Percentiles rank a stretch among this genome's conserved stretches.
Conservation (phyloP, 23 tunicate species). For the Phallusia fumigata region DNA sequence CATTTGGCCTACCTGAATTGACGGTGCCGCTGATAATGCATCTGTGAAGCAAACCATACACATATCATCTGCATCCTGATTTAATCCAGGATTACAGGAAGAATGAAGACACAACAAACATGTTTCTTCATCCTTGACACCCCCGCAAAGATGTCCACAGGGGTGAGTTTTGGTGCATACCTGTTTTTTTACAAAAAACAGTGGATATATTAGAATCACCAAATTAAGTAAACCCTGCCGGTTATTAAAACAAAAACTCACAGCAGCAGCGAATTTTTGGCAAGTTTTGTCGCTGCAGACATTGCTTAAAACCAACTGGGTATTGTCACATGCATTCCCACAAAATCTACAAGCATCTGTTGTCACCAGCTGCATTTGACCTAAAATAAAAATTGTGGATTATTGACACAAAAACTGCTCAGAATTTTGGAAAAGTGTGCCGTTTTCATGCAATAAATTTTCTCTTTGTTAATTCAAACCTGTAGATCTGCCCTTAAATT, state of each 20-base stretch:
- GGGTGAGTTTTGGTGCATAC: constrained; percentile 48
- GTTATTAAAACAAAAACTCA: constrained; percentile 9
- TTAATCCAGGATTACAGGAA: constrained; percentile 39
- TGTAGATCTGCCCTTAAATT: constrained; percentile 50
- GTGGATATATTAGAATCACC: no score
- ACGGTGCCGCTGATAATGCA: constrained; percentile 65
- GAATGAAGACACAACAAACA: constrained; percentile 69
- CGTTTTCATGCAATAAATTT: not conserved
- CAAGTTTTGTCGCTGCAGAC: constrained; percentile 58
- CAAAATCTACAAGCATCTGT: constrained; percentile 64
- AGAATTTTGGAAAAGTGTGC: not conserved
- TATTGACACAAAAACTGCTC: not conserved
- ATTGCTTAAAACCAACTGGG: constrained; percentile 48
- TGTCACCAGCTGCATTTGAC: constrained; percentile 36
- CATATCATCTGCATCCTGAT: constrained; percentile 82
- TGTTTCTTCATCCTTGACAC: constrained; percentile 55
- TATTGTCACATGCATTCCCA: constrained; percentile 46
- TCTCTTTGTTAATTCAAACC: constrained; percentile 12
- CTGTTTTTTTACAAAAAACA: constrained; percentile 16
- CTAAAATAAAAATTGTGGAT: constrained; percentile 5
- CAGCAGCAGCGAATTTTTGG: constrained; percentile 35
- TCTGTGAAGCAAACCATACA: constrained; percentile 88
- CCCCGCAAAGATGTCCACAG: constrained; percentile 82
- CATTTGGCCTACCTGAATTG: constrained; percentile 46
- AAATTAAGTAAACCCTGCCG: not conserved